Percentiles rank a stretch among this genome's conserved stretches.
Evolutionary conservation across 2,797 vertebrate genomes (phyloP).

Genomic region (Nyctibius grandis): DNA sequence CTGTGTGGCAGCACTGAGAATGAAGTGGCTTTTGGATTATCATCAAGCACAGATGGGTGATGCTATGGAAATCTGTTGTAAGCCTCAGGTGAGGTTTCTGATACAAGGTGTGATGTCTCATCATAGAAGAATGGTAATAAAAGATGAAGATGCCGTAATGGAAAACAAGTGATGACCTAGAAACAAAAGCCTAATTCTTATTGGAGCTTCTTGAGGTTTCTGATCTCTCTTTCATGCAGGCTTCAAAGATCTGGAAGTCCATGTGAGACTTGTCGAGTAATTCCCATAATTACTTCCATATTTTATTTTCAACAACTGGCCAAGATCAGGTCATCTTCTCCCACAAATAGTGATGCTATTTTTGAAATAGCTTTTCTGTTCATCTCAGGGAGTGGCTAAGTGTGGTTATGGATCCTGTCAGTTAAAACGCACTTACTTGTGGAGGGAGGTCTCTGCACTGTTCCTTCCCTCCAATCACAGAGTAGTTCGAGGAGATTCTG

Average conservation of each 20-base stretch:
- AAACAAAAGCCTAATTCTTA: neutral
- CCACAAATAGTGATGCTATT: neutral
- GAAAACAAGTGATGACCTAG: neutral
- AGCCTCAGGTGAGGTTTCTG: neutral
- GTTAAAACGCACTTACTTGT: neutral
- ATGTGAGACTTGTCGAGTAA: neutral
- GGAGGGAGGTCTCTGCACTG: neutral
- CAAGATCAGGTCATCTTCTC: neutral
- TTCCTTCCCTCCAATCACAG: neutral
- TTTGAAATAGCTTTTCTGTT: neutral
- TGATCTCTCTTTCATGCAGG: neutral
- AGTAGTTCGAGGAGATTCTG: neutral
- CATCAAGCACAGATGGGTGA: neutral
- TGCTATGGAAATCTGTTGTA: neutral
- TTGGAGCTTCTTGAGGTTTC: neutral
- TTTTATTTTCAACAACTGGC: neutral
- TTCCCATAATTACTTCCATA: neutral
- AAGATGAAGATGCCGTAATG: neutral
- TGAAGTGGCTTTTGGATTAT: neutral
- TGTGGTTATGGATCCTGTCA: neutral
- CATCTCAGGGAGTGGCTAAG: neutral
- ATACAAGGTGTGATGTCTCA: neutral
- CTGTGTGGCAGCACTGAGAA: neutral
- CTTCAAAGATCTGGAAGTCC: constrained; percentile 29
- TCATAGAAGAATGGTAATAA: neutral